A percentile compares a stretch with the other conserved stretches of the same genome.
Evolutionary conservation across 2,888 invertebrate species (phyloP).

Genomic region (Pseudanteris insignis): DNA sequence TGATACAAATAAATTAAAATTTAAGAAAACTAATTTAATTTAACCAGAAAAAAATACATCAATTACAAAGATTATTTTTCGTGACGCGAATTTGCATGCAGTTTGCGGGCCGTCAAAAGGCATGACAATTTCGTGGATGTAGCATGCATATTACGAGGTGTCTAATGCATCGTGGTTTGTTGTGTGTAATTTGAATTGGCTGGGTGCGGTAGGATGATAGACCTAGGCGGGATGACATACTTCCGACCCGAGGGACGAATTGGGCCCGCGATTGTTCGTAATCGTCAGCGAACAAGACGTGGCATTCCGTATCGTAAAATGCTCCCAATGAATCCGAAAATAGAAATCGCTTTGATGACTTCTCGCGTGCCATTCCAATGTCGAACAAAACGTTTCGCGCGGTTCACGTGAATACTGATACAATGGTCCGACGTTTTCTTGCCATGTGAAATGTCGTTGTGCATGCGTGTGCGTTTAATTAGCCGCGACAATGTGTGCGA

Average conservation of each 20-base stretch:
- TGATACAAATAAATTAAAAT: too few relatives aligned
- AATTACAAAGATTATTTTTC: neutral
- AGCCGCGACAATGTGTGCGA: conserved; percentile 20
- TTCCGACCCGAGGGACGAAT: conserved; percentile 23
- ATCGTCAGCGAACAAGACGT: conserved; percentile 26
- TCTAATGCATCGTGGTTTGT: neutral
- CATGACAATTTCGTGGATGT: conserved; percentile 17
- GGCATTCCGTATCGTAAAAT: conserved; percentile 28
- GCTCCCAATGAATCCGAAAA: conserved; percentile 31
- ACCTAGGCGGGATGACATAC: conserved; percentile 31
- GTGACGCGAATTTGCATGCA: conserved; percentile 9
- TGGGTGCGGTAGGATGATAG: conserved; percentile 40
- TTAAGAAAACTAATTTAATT: neutral
- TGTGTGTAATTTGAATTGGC: conserved; percentile 34
- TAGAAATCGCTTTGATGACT: conserved; percentile 30
- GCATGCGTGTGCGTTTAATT: conserved; percentile 16
- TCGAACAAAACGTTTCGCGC: conserved; percentile 31
- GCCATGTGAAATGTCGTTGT: conserved; percentile 19
- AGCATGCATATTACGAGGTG: conserved; percentile 1
- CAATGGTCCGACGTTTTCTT: conserved; percentile 27
- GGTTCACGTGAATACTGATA: conserved; percentile 29
- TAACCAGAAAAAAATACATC: neutral
- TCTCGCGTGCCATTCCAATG: conserved; percentile 33
- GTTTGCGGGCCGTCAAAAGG: conserved; percentile 19
- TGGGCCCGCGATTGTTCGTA: conserved; percentile 25